These are phyloP conservation scores for Mythimna pallens DNA, from an alignment of 2,888 invertebrate genomes.

Conservation along the genomic window DNA sequence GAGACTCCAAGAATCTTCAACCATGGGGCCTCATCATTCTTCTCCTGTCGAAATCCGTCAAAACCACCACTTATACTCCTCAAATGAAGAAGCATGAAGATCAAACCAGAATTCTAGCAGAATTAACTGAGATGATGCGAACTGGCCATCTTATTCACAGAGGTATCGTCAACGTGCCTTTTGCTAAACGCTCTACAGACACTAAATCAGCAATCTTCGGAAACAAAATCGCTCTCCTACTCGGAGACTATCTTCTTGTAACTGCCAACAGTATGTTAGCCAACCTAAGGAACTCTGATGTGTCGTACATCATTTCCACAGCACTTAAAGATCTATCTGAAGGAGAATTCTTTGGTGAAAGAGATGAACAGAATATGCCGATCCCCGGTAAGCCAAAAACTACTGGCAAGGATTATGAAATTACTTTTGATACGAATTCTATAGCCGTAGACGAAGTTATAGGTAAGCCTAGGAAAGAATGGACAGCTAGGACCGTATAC, in stretches of 20 bases:
- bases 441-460: slow-evolving; percentile 82
- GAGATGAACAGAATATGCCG: slow-evolving; percentile 94
- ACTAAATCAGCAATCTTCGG: slow-evolving; percentile 95
- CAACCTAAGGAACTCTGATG: slow-evolving; percentile 92
- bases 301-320: slow-evolving; percentile 95
- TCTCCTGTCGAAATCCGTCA: slow-evolving; percentile 94
- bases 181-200: slow-evolving; percentile 90
- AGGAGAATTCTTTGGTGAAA: slow-evolving; percentile 95
- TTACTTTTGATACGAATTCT: slow-evolving; percentile 82
- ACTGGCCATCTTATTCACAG: slow-evolving; percentile 96
- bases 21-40: slow-evolving; percentile 96
- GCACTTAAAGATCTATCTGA: slow-evolving; percentile 95
- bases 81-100: slow-evolving; percentile 91
- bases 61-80: slow-evolving; percentile 90
- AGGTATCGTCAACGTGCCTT: slow-evolving; percentile 89
- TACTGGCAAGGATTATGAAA: slow-evolving; percentile 76
- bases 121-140: slow-evolving; percentile 96
- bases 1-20: slow-evolving; percentile 95
- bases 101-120: slow-evolving; percentile 85
- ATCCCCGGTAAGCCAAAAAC: slow-evolving; percentile 92
- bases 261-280: slow-evolving; percentile 96
- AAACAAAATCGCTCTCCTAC: slow-evolving; percentile 96
- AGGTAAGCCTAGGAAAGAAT: slow-evolving; percentile 92
- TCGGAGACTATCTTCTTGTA: slow-evolving; percentile 96
- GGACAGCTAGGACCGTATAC: slow-evolving; percentile 93